Evolutionary conservation across 1,140 invertebrate genomes (phyloP), one percentile per base, ranked within the genome.

Genomic region (Eurosta solidaginis): DNA sequence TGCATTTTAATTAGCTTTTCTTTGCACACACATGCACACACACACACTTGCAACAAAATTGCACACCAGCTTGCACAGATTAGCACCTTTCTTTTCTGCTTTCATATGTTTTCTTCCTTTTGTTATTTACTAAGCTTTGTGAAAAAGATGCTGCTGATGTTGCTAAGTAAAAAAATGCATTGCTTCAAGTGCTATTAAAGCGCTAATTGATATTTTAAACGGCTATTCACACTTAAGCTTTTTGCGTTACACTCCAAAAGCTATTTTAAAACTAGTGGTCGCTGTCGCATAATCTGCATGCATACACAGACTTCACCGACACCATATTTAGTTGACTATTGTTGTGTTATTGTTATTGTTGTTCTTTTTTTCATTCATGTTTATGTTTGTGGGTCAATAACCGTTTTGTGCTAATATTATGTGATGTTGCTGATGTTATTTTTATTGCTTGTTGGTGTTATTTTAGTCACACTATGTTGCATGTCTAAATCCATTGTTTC

Each of bases 371-470:
- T n/a, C n/a, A n/a, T n/a, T n/a, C n/a, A n/a, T n/a, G n/a, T n/a
- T 40, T 68, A 22, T 20, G 59, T 68, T 68, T 68, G 59, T 68
- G 9, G 59, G 59, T 40, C 59, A 68, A 68, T 68, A 68, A 68
- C 59, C 59, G 59, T 40, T 68, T n/a, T 68, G 22, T 68, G 36
- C 27, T 40, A 68, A 29, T 68, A n/a, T 68, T 68, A 68, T 68
- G 59, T 17, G n/a, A 68, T 42, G 36, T 6, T 36, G 1, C 40
- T 68, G 33, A 1, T 42, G 54, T 59, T 33, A 2, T 0, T 1
- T 14, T 33, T 33, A 6, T 25, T 33, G 17, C n/a, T 27, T 59
- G 27, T 14, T 52, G 49, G 17, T 68, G 29, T 20, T 14, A 29
- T 20, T 40, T 10, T 7, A 12, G 27, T 2, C 3, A 17, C 59